Evolutionary conservation across 2,797 vertebrate species (phyloP), one percentile per base, ranked within the genome.

Genomic region (Carapus acus): DNA sequence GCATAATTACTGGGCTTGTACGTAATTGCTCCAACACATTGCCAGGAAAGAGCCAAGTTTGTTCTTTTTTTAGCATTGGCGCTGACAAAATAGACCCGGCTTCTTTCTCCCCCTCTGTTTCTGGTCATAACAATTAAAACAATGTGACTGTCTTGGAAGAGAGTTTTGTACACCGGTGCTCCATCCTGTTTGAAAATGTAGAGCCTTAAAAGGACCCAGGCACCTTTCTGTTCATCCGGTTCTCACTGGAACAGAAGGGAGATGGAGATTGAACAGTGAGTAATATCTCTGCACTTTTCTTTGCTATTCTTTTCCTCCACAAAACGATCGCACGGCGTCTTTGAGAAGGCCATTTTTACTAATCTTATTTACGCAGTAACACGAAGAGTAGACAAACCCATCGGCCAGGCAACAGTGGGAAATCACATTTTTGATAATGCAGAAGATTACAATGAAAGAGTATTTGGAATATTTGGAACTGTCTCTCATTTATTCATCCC

Each of bases 1-100:
- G 83, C 86, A 87, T 85, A 85, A 88, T 88, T 85, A 85, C 71
- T 76, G 83, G 84, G 77, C 82, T 84, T 86, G 82, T 85, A 80
- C 76, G 80, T 85, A 88, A 88, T 86, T 88, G 83, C 80, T 83
- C 74, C 72, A 85, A 85, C 82, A 82, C 83, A 71, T 69, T 83
- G 67, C 57, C 50, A 66, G 76, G 54, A 73, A 83, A 81, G 82
- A 78, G 78, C 78, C 74, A 75, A 73, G 71, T 78, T 83, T 82
- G 79, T 86, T 83, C 74, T 83, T 80, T 79, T 80, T 81, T 75
- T 75, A 70, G 62, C 66, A 22, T 38, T 83, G 80, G 80, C 81
- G 81, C 50, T 9, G 53, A 82, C 77, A 81, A 76, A 80, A 71
- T 68, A 63, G 56, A 48, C 44, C 49, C 9, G 5, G 49, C 57